These are phyloP conservation scores for Xestia xanthographa DNA, from an alignment of 2,888 invertebrate species.

Conservation along the genomic window DNA sequence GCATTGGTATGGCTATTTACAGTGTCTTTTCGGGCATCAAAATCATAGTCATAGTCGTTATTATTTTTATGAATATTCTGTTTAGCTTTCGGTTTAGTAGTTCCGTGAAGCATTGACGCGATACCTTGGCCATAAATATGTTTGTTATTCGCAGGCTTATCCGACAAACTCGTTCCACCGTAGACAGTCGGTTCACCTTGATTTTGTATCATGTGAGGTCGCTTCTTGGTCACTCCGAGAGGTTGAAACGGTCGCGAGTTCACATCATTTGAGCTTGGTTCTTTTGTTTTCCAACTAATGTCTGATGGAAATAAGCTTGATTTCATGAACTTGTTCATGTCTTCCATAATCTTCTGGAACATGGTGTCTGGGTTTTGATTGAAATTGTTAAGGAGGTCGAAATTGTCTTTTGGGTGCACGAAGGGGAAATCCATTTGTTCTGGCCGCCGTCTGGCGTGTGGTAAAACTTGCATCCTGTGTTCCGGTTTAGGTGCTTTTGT, in stretches of 20 bases:
- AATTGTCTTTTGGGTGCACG: slow-evolving; percentile 9
- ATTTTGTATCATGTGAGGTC: slow-evolving; percentile 44
- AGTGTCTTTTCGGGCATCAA: slow-evolving; percentile 53
- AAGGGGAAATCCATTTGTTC: slow-evolving; percentile 5
- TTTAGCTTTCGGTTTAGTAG: slow-evolving; percentile 26
- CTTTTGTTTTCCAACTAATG: slow-evolving; percentile 14
- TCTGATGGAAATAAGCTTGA: slow-evolving; percentile 30
- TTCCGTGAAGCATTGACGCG: slow-evolving; percentile 42
- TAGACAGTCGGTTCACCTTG: slow-evolving; percentile 59
- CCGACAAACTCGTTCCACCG: slow-evolving; percentile 55
- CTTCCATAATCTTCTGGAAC: slow-evolving; percentile 25
- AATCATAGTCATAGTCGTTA: slow-evolving; percentile 42
- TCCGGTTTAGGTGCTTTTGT: slow-evolving; percentile 10
- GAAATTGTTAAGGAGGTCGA: slow-evolving; percentile 1
- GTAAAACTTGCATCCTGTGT: not conserved
- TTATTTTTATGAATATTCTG: slow-evolving; percentile 35
- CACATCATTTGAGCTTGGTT: slow-evolving; percentile 8
- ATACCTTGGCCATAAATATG: slow-evolving; percentile 37
- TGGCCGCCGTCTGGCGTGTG: not conserved
- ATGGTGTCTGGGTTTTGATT: not conserved
- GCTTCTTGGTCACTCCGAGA: slow-evolving; percentile 40
- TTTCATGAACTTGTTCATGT: slow-evolving; percentile 19
- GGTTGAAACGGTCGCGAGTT: slow-evolving; percentile 31
- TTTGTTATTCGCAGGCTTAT: slow-evolving; percentile 46
- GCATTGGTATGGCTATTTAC: not conserved